Base-by-base conservation (phyloP, 2,113 vertebrate species). In the Epinephelus moara region DNA sequence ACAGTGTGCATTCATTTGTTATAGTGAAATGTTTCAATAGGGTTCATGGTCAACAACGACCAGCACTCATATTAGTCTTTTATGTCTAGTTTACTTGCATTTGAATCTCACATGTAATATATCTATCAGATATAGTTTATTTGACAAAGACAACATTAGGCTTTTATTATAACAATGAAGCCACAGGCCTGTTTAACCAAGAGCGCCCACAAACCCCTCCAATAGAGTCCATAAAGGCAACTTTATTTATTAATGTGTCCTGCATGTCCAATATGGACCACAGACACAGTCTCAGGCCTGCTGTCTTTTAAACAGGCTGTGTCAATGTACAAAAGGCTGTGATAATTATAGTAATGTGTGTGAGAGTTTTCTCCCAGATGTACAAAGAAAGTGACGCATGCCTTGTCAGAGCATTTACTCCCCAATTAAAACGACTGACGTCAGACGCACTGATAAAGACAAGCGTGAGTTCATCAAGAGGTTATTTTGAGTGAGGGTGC, bases 371-470 rank as follows among this genome's bases (percentile, higher is more conserved):
- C 49, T 60, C 27, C 6, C 14, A 14, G 8, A 81, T 57, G 21
- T 82, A 68, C 75, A 80, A 85, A 88, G 71, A 89, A 87, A 75
- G 78, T 90, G 88, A 86, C 62, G 78, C 78, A 86, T 23, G 59
- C 42, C 33, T 61, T 71, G 68, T 81, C 67, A 59, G 23, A 10
- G 53, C 37, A 75, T 68, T 30, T 73, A 15, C 57, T 81, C 83
- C 50, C 68, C 82, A 91, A 86, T 86, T 88, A 89, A 82, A 87
- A 76, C 59, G 66, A 78, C 89, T 96, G 95, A 96, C 96, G 95
- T 97, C 95, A 97, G 90, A 94, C 93, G 93, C 82, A 91, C 73
- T 82, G 88, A 81, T 85, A 89, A 84, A 88, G 81, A 69, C 85
- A 94, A 88, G 85, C 92, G 93, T 94, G 92, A 87, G 86, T 92